phyloP scores from a whole-genome alignment of 2,797 vertebrate species.

The Alfaro cultratus region DNA sequence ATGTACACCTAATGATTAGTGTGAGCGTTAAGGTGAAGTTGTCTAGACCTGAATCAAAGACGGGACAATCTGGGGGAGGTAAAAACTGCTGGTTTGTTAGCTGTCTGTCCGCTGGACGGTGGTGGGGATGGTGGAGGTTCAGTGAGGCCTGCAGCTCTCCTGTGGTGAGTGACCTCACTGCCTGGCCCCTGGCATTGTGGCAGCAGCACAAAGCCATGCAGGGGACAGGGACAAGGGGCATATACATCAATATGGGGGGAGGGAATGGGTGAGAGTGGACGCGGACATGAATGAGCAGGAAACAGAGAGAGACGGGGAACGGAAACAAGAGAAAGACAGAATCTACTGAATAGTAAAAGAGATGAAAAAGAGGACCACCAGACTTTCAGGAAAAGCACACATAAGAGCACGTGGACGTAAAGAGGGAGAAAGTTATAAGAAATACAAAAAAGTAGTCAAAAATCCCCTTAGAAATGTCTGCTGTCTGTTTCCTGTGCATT shows the following conservation, averaged over 20 bases:
- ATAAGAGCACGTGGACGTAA: slow-evolving; percentile 56
- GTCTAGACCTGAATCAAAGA: slow-evolving; percentile 30
- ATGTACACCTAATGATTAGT: slow-evolving; percentile 16
- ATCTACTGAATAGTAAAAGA: slow-evolving; percentile 44
- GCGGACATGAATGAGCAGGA: slow-evolving; percentile 57
- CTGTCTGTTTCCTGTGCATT: slow-evolving; percentile 32
- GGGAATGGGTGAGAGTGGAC: slow-evolving; percentile 57
- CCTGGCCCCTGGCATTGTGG: slow-evolving; percentile 78
- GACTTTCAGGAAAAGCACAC: slow-evolving; percentile 50
- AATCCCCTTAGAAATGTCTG: neutral
- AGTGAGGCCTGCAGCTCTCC: slow-evolving; percentile 79
- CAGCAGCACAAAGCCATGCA: slow-evolving; percentile 75
- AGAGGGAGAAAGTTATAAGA: slow-evolving; percentile 45
- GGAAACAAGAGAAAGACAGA: slow-evolving; percentile 20
- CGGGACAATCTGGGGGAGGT: slow-evolving; percentile 52
- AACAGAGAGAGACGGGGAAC: slow-evolving; percentile 51
- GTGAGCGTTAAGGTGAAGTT: slow-evolving; percentile 34
- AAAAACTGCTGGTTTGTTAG: slow-evolving; percentile 22
- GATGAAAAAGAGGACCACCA: slow-evolving; percentile 50
- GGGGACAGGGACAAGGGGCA: slow-evolving; percentile 61
- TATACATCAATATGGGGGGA: slow-evolving; percentile 65
- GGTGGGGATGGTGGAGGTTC: slow-evolving; percentile 66
- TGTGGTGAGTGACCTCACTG: slow-evolving; percentile 80
- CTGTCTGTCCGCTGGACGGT: slow-evolving; percentile 27
- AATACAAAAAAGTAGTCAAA: slow-evolving; percentile 43